A percentile compares a stretch with the other conserved stretches of the same genome.
Conservation (phyloP, 2,113 vertebrate genomes). For the Tamias sibiricus region DNA sequence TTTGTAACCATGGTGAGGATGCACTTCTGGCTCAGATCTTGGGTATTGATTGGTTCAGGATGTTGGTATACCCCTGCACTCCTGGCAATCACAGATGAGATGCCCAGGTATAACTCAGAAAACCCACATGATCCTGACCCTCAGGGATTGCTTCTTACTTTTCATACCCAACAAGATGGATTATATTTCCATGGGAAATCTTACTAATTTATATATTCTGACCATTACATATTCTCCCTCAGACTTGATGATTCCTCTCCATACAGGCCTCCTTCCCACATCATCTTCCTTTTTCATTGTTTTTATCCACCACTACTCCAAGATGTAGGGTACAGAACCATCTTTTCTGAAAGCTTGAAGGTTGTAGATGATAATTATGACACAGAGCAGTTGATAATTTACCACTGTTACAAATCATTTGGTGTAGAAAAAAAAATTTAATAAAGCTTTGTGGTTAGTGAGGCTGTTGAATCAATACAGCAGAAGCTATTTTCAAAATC, state of each 20-base stretch:
- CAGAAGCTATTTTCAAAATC: background rate
- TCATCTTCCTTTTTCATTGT: background rate
- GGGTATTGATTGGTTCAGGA: background rate
- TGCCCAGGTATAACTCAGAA: background rate
- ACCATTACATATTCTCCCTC: background rate
- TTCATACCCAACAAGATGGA: background rate
- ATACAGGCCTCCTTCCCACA: background rate
- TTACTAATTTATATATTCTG: background rate
- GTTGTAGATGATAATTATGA: background rate
- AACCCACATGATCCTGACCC: background rate
- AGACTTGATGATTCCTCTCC: background rate
- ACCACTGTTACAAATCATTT: background rate
- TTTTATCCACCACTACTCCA: background rate
- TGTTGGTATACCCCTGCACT: background rate
- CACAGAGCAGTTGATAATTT: background rate
- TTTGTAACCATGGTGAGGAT: background rate
- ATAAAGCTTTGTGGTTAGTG: background rate
- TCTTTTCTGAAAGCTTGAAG: slow-evolving; percentile 1
- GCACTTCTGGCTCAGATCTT: background rate
- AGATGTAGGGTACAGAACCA: background rate
- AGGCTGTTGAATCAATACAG: background rate
- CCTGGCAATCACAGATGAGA: background rate
- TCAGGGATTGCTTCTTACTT: background rate
- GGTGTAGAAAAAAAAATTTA: background rate
- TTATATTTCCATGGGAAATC: background rate